These are phyloP conservation scores for Chaenogobius annularis DNA, from an alignment of 2,113 vertebrate species.

Conservation along the genomic window DNA sequence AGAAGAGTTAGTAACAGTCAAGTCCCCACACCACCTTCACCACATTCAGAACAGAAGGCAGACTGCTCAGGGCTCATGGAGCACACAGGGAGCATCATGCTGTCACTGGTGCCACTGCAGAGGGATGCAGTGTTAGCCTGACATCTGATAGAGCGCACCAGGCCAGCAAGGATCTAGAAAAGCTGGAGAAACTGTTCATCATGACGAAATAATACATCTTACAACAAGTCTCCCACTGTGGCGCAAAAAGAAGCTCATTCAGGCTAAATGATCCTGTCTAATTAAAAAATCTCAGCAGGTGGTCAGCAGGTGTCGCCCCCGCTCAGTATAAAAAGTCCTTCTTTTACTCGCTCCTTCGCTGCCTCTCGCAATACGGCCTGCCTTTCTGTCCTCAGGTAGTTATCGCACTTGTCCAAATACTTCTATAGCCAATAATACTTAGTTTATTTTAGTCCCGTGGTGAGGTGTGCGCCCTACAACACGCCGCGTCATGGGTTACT, in stretches of 20 bases:
- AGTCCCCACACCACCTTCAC: conserved; percentile 74
- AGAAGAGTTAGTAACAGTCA: conserved; percentile 77
- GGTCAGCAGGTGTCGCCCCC: too few relatives aligned
- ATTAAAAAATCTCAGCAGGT: too few relatives aligned
- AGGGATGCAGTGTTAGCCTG: conserved; percentile 52
- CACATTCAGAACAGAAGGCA: conserved; percentile 63
- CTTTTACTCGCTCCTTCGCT: too few relatives aligned
- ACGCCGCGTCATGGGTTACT: too few relatives aligned
- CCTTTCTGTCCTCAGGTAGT: too few relatives aligned
- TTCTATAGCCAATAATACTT: too few relatives aligned
- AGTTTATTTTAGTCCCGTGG: too few relatives aligned
- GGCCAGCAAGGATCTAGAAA: conserved; percentile 32
- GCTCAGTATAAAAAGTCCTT: too few relatives aligned
- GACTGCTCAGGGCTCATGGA: conserved; percentile 48
- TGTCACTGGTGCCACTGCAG: conserved; percentile 41
- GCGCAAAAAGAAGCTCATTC: background rate
- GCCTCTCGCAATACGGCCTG: too few relatives aligned
- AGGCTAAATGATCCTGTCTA: background rate
- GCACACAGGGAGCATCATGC: conserved; percentile 67
- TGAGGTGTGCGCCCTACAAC: too few relatives aligned
- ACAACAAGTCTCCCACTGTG: background rate
- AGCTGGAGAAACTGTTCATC: conserved; percentile 16
- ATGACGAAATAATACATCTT: conserved; percentile 20
- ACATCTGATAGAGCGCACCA: conserved; percentile 48
- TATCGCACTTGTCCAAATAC: too few relatives aligned